Conservation (phyloP, 2,888 invertebrate species). For the Strigamia maritima region DNA sequence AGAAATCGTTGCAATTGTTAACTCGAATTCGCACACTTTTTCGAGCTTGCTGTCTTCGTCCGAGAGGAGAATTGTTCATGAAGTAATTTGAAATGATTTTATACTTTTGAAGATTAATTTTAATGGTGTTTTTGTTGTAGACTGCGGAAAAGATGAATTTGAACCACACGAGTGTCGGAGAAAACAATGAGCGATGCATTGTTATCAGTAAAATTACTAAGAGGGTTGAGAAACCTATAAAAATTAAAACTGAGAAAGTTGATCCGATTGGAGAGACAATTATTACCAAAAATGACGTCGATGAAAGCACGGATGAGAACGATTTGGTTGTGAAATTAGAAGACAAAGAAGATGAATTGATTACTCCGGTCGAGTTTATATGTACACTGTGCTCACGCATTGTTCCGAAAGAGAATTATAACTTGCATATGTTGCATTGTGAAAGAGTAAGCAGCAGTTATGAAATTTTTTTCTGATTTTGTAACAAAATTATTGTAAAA, state of each 20-base stretch:
- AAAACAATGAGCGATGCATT: slow-evolving; percentile 51
- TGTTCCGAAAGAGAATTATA: slow-evolving; percentile 43
- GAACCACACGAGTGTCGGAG: slow-evolving; percentile 53
- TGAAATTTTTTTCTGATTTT: background rate
- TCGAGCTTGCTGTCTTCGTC: slow-evolving; percentile 51
- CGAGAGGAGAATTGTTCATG: slow-evolving; percentile 53
- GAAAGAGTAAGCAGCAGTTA: slow-evolving; percentile 11
- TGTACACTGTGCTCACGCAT: slow-evolving; percentile 44
- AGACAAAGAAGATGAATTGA: background rate
- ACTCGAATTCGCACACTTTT: slow-evolving; percentile 47
- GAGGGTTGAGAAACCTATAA: slow-evolving; percentile 28
- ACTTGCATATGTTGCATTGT: slow-evolving; percentile 45
- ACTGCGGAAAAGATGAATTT: slow-evolving; percentile 52
- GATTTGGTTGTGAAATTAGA: background rate
- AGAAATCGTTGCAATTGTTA: slow-evolving; percentile 39
- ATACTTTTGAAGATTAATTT: background rate
- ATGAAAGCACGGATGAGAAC: background rate
- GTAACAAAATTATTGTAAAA: background rate
- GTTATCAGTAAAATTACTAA: slow-evolving; percentile 38
- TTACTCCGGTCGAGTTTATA: background rate
- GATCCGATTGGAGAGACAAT: background rate
- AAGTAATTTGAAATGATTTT: slow-evolving; percentile 46
- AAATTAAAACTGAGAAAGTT: background rate
- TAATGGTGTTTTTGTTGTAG: slow-evolving; percentile 45
- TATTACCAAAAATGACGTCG: no score